phyloP scores from a whole-genome alignment of 2,113 vertebrate species.

The Daubentonia madagascariensis region DNA sequence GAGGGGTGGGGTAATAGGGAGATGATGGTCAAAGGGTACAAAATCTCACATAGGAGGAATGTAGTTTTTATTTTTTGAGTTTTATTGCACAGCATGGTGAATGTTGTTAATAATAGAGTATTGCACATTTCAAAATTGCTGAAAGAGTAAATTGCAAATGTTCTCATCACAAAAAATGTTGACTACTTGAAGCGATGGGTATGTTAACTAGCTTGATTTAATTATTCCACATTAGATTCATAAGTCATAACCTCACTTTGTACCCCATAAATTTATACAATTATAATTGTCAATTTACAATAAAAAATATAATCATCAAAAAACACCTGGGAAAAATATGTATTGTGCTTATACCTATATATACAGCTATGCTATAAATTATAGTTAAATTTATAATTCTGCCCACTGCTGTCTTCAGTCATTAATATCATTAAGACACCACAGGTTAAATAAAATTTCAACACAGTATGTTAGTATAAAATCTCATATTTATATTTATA shows the following conservation, averaged over 20 bases:
- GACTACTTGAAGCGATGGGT: neutral
- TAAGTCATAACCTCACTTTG: neutral
- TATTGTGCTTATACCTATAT: neutral
- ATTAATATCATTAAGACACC: neutral
- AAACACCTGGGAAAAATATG: neutral
- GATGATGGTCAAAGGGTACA: neutral
- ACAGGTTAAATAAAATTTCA: neutral
- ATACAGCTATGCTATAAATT: neutral
- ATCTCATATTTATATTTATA: neutral
- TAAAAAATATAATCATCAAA: neutral
- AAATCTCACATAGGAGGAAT: neutral
- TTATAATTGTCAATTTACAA: neutral
- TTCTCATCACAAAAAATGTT: neutral
- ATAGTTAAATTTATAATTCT: neutral
- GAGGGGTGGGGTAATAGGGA: neutral
- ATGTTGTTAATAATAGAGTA: neutral
- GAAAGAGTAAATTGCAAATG: neutral
- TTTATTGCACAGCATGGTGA: neutral
- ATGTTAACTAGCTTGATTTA: neutral
- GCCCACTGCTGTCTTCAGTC: neutral
- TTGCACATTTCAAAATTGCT: neutral
- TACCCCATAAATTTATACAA: neutral
- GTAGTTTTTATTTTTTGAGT: neutral
- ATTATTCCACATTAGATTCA: neutral
- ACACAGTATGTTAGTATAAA: neutral